Conservation (phyloP, 2,797 vertebrate genomes). For the Dallia pectoralis region DNA sequence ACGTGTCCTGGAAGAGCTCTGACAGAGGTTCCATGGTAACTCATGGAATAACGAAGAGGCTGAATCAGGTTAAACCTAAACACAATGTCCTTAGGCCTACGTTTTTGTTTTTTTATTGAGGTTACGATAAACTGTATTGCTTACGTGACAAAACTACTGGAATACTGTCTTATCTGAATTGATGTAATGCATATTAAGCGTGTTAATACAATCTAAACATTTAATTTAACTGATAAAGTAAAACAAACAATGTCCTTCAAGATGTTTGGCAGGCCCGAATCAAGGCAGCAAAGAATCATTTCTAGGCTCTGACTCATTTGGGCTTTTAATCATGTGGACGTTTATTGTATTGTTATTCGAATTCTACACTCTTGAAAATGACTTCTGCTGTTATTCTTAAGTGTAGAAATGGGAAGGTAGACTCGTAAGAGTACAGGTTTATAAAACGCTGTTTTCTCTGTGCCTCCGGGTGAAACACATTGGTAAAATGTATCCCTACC, state of each 20-base stretch:
- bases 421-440: constrained; percentile 20
- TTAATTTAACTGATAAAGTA: neutral
- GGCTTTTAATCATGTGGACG: constrained; percentile 2
- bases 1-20: neutral
- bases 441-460: constrained; percentile 27
- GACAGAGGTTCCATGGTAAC: neutral
- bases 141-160: no score
- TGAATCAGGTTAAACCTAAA: no score
- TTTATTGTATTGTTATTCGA: neutral
- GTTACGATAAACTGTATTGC: no score
- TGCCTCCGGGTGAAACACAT: constrained; percentile 16
- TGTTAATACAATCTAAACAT: neutral
- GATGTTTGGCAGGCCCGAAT: neutral
- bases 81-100: no score
- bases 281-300: neutral
- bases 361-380: constrained; percentile 10
- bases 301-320: neutral
- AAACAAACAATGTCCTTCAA: neutral
- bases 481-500: constrained; percentile 27
- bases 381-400: constrained; percentile 18
- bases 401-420: constrained; percentile 25
- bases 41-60: no score
- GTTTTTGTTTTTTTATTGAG: no score
- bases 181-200: neutral
- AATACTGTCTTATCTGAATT: no score